phyloP scores from a whole-genome alignment of 2,888 invertebrate species.

The Aphelenchoides bicaudatus region DNA sequence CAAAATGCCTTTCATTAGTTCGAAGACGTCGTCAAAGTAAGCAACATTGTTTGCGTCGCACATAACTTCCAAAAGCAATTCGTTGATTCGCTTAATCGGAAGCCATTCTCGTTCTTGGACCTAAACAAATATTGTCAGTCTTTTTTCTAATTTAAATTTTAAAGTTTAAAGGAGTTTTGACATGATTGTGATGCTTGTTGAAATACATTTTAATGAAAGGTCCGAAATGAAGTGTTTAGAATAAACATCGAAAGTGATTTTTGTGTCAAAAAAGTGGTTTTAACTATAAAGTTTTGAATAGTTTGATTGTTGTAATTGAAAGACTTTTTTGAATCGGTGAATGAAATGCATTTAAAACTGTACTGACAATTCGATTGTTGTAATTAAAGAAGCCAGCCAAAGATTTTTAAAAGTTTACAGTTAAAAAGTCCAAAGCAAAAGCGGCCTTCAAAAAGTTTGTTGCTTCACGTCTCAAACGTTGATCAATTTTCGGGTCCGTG shows the following conservation, averaged over 20 bases:
- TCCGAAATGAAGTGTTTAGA: no score
- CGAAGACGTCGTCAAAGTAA: constrained; percentile 16
- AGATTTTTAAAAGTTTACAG: no score
- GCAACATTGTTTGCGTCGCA: constrained; percentile 6
- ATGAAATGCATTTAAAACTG: neutral
- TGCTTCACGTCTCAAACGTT: constrained; percentile 23
- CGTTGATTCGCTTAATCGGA: constrained; percentile 11
- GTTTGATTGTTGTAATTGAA: constrained; percentile 5
- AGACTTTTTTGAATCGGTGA: neutral
- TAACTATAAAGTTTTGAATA: no score
- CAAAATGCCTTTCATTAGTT: constrained; percentile 11
- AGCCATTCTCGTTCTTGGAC: constrained; percentile 13
- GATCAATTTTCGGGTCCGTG: constrained; percentile 17
- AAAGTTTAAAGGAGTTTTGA: no score
- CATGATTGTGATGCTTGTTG: no score
- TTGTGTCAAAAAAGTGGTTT: no score
- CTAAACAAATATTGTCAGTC: no score
- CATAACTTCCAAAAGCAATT: constrained; percentile 14
- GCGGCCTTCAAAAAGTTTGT: constrained; percentile 32
- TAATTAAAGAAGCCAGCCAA: neutral
- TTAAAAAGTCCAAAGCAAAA: constrained; percentile 26
- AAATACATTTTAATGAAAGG: no score
- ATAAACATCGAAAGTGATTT: no score
- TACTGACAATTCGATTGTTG: neutral
- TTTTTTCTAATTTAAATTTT: no score